Evolutionary conservation across 92 coral and sea anemone genomes (phyloP).

Genomic region (Siderastrea siderea): DNA sequence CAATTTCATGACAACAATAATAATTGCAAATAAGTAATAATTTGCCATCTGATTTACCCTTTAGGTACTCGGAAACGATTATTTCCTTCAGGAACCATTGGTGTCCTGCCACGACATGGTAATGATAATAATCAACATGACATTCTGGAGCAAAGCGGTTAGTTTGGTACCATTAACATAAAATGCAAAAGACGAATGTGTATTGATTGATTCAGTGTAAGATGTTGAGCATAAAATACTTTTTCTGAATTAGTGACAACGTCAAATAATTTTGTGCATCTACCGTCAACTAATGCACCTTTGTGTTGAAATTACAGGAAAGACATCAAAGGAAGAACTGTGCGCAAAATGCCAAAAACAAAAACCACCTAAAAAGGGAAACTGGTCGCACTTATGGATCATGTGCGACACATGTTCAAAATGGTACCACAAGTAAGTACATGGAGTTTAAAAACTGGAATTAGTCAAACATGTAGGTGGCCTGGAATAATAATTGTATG

Average conservation of each 20-base stretch:
- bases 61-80: conserved; percentile 24
- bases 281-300: too few relatives aligned
- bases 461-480: not conserved
- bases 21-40: not conserved
- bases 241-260: not conserved
- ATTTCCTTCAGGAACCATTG: conserved; percentile 15
- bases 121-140: not conserved
- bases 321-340: not conserved
- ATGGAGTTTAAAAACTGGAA: not conserved
- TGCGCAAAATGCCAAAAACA: conserved; percentile 6
- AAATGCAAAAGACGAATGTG: too few relatives aligned
- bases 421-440: conserved; percentile 32
- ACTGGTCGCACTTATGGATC: conserved; percentile 3
- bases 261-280: not conserved
- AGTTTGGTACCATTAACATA: too few relatives aligned
- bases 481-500: not conserved
- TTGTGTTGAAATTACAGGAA: not conserved
- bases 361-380: conserved; percentile 1
- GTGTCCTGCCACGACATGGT: conserved; percentile 20
- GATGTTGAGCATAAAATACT: too few relatives aligned
- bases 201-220: too few relatives aligned
- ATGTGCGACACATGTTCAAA: conserved; percentile 21
- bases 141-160: too few relatives aligned
- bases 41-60: not conserved
- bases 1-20: not conserved